Evolutionary conservation across 2,797 vertebrate species (phyloP).

Genomic region (Myotis daubentonii): DNA sequence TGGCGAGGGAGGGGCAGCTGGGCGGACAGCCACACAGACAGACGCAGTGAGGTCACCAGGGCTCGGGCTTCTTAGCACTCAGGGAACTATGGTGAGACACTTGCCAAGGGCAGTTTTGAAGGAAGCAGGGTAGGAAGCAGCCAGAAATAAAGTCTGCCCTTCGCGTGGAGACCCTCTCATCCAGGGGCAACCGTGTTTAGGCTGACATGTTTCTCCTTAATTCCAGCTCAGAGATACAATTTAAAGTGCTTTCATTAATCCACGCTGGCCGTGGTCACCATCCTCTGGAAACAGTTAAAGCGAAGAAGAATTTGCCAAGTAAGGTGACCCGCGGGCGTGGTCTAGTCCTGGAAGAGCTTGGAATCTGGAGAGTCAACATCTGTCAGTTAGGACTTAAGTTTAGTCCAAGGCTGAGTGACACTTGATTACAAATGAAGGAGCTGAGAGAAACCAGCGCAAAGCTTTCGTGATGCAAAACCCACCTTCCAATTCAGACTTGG

Average conservation of each 20-base stretch:
- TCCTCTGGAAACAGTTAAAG: slow-evolving; percentile 33
- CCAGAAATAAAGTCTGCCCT: background rate
- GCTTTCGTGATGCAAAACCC: background rate
- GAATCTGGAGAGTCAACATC: background rate
- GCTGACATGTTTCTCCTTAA: background rate
- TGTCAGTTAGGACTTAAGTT: background rate
- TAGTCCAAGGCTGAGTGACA: background rate
- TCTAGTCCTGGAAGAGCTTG: background rate
- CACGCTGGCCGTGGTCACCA: background rate
- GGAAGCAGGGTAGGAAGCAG: background rate
- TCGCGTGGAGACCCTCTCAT: background rate
- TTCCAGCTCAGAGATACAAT: background rate
- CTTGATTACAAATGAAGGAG: background rate
- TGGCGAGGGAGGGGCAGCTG: background rate
- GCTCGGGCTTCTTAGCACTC: background rate
- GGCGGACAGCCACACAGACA: background rate
- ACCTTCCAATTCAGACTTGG: background rate
- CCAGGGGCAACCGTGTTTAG: background rate
- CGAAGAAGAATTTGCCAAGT: background rate
- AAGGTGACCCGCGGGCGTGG: background rate
- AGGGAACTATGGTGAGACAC: background rate
- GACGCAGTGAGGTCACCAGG: background rate
- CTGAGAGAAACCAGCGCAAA: background rate
- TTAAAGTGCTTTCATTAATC: slow-evolving; percentile 4
- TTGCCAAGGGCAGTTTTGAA: background rate